Conservation (phyloP, 1,140 invertebrate genomes). For the Acromyrmex charruanus region DNA sequence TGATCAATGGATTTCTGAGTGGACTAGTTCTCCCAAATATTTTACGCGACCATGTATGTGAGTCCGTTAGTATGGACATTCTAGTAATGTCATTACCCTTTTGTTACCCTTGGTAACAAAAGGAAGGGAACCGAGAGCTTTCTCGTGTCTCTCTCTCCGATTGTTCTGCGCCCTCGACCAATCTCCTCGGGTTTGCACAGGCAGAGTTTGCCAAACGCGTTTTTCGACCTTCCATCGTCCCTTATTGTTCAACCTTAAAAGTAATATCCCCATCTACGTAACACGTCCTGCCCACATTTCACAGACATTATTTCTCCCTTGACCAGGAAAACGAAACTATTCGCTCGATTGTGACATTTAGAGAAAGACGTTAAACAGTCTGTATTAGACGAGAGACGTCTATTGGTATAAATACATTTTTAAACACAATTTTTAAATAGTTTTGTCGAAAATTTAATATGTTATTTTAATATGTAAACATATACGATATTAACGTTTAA, state of each 20-base stretch:
- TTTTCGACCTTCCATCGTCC: slow-evolving; percentile 52
- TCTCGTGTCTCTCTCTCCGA: slow-evolving; percentile 79
- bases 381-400: slow-evolving; percentile 23
- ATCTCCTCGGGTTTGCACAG: slow-evolving; percentile 72
- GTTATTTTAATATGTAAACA: not conserved
- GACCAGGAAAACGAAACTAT: slow-evolving; percentile 17
- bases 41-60: slow-evolving; percentile 37
- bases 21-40: slow-evolving; percentile 52
- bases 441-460: not conserved
- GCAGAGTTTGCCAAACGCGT: slow-evolving; percentile 54
- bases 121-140: slow-evolving; percentile 82
- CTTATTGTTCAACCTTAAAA: slow-evolving; percentile 37
- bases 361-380: slow-evolving; percentile 4
- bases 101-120: slow-evolving; percentile 45
- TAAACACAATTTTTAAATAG: not conserved
- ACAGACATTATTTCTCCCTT: slow-evolving; percentile 53
- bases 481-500: not conserved
- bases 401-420: slow-evolving; percentile 43
- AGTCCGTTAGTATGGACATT: slow-evolving; percentile 22
- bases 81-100: slow-evolving; percentile 30
- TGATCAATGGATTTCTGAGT: too few relatives aligned
- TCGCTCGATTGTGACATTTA: not conserved
- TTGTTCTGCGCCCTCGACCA: slow-evolving; percentile 75
- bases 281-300: slow-evolving; percentile 73
- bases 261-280: slow-evolving; percentile 63